Base-by-base conservation (phyloP, 2,797 vertebrate species). In the Balearica regulorum region DNA sequence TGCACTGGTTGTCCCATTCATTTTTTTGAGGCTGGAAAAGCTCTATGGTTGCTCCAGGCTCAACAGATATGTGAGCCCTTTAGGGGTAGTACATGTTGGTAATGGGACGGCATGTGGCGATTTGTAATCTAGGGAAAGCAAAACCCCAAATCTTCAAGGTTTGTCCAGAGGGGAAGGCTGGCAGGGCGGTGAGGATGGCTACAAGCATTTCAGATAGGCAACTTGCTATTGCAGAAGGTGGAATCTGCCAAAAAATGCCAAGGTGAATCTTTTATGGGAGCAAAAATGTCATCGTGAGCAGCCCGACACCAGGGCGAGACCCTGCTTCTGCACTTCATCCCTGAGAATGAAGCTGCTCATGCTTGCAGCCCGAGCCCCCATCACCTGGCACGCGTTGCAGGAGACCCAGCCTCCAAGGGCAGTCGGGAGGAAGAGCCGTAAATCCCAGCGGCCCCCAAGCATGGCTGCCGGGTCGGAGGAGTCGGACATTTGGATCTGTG, bases 361-460 rank as follows among this genome's bases (percentile, higher is more conserved):
- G n/a, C 31, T 3, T 9, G 44, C 75, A 53, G 28, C 70, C 69
- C 0, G 1, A 53, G 15, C 18, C 10, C 61, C 21, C 25, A 0
- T 41, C 72, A 1, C 29, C 62, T 2, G 1, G 28, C 49, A 0
- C 5, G n/a, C 1, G 13, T 3, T 37, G 58, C 3, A 17, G 80
- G 81, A 65, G 49, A 3, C 35, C 21, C 53, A 4, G 54, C 62
- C n/a, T 82, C 58, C 21, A 3, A 9, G n/a, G 41, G 44, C 71
- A 3, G 33, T 2, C 0, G 2, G 44, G 48, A 49, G 75, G 65
- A 62, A 37, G 78, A 51, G 69, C 41, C 16, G 0, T 2, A 33
- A 65, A 61, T 81, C 85, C 76, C 85, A 13, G 80, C 0, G 19
- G 89, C 82, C 70, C 64, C 64, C 1, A 4, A 33, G 94, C 53